Base-by-base conservation (phyloP, 2,888 invertebrate genomes). In the Erebia aethiops region DNA sequence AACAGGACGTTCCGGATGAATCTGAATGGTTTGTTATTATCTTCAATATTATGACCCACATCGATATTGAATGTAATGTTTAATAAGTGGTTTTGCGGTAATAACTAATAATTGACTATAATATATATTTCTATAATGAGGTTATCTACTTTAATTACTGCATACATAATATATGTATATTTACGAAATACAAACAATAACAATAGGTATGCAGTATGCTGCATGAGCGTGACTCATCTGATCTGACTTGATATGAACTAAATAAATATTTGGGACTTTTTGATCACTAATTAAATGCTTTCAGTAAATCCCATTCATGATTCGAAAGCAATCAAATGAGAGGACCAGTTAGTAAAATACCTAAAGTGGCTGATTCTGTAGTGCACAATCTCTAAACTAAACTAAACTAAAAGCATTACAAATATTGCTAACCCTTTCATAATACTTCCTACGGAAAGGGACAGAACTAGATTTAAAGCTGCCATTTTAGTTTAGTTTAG, bases 1-100 rank as follows among this genome's bases (percentile, higher is more conserved):
- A 51, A 51, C 18, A 46, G 18, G 46, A 46, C 43, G 1, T 16
- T 61, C 18, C 52, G 13, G n/a, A 14, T 13, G 14, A 56, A 56
- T 14, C 9, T 49, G 26, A 57, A 26, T 46, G 49, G 21, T 26
- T 57, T 57, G 67, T 21, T 43, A 67, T 57, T 62, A 57, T 67
- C 61, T 16, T 14, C 9, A 41, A 60, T 67, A 58, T 43, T 70
- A 83, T 87, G 87, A 82, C 88, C 90, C 82, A 90, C 85, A 88
- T 89, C 41, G 35, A 77, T 82, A 80, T 81, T 70, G 54, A 57
- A 63, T 49, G 18, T 71, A 65, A 67, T 61, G 65, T 64, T 68
- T 68, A 60, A 16, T 66, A 35, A 7, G 35, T 46, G 65, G 65
- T 68, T 71, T 64, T 84, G 84, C 82, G 82, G 84, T 79, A 7